Evolutionary conservation across 2,888 invertebrate genomes (phyloP), one percentile per base, ranked within the genome.

Genomic region (Dryobota labecula): DNA sequence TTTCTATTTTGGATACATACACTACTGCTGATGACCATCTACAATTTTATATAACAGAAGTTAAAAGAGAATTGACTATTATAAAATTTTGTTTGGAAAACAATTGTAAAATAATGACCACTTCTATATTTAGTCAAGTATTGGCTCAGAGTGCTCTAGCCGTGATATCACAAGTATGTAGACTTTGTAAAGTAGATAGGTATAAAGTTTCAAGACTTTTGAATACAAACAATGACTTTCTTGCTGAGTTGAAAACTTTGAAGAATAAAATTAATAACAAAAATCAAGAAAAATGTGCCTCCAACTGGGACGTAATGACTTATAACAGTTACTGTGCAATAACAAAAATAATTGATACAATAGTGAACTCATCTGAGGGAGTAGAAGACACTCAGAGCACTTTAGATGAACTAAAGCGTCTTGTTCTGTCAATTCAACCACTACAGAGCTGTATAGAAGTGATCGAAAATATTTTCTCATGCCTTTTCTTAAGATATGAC

Each of bases 381-480:
- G 80, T 87, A 45, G 92, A 92, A 75, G 90, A 90, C 70, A 85
- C 90, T 27, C 93, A 94, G 64, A 92, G 94, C 43, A 92, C 95
- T 1, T 88, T 96, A 73, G 96, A 96, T 64, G 95, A 96, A 78
- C 91, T 96, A 15, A 96, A 95, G 89, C 90, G 94, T 7, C 91
- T 96, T 60, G 89, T 96, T n/a, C 87, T 96, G 61, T 93, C 94
- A 45, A 93, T 96, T 62, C 93, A 94, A 76, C 96, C 96, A 30
- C 77, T 94, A 51, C 90, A 92, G 74, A 93, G 93, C 80, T 96
- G 96, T 84, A 90, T 97, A 63, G 97, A 98, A 93, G 95, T 97
- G 0, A 95, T 98, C 69, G 97, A 98, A 90, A 97, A 98, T 90
- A 96, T 98, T 80, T 98, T 98, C 90, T 96, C 97, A 0, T 96